Base-by-base conservation (phyloP, 1,140 invertebrate species). In the Neodiprion fabricii region DNA sequence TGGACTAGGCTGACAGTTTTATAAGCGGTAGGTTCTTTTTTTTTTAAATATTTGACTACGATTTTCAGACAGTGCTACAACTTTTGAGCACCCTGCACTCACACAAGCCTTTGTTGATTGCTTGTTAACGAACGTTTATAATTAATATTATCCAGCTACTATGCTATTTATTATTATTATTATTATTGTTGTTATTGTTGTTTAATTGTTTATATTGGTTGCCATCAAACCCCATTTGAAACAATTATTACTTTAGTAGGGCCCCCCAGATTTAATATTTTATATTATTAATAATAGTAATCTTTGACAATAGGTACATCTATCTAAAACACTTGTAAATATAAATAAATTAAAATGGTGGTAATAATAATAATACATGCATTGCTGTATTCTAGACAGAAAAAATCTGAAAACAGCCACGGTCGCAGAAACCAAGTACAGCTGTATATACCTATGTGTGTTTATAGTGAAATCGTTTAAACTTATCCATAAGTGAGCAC, bases 321-420 rank as follows among this genome's bases (percentile, higher is more conserved):
- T 81, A 85, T 85, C 85, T 87, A 87, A 85, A 86, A 85, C 75
- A 79, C 80, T 82, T 80, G 79, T 83, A 85, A 81, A 86, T 83
- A 79, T 84, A 85, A 87, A 86, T 87, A 87, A 87, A 85, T 86
- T 85, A 85, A 86, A 86, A 82, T 79, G 76, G 80, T 80, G 81
- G 75, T 85, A 82, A 79, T 81, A 82, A 79, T 80, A 80, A 76
- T 86, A 69, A 69, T 23, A 61, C 53, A 61, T 61, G 53, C 53
- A 82, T 86, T 85, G 85, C 81, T 84, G 86, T 86, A 83, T 87
- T 85, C 85, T 86, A 75, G 78, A 86, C 80, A 85, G 82, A 82
- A 82, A 84, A 84, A 84, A 76, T 85, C 81, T 80, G 79, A 76
- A 85, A 87, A 86, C 77, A 78, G 78, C 82, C 78, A 80, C 79